Evolutionary conservation across 2,113 vertebrate species (phyloP).

Genomic region (Cheirogaleus medius): DNA sequence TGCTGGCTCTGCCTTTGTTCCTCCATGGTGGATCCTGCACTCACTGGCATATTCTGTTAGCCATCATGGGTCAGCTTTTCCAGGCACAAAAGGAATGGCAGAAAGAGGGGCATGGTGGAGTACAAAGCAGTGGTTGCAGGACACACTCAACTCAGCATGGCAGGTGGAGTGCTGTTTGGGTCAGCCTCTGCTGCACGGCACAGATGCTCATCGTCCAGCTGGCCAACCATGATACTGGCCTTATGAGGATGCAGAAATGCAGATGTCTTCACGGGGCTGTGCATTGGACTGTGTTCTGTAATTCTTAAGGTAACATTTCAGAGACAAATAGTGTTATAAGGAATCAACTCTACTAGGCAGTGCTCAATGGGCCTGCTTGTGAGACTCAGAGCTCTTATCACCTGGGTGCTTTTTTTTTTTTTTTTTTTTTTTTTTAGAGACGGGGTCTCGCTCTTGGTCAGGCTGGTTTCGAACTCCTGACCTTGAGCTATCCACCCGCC

Average conservation of each 20-base stretch:
- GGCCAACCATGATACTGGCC: neutral
- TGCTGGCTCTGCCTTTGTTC: neutral
- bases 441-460: too few species aligned
- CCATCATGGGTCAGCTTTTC: neutral
- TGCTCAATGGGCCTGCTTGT: neutral
- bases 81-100: neutral
- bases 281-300: neutral
- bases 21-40: neutral
- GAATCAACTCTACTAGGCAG: neutral
- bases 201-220: neutral
- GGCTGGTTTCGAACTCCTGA: too few species aligned
- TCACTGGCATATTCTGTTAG: neutral
- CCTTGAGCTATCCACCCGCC: too few species aligned
- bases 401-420: neutral
- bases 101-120: neutral
- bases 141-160: neutral
- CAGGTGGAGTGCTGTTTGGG: neutral
- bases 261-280: neutral
- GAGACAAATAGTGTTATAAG: neutral
- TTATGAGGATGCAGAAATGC: neutral
- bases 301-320: neutral
- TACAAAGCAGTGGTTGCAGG: neutral
- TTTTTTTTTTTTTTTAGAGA: too few species aligned
- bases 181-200: neutral
- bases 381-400: neutral